Evolutionary conservation across 2,797 vertebrate genomes (phyloP).

Genomic region (Mionectes olivaceus): DNA sequence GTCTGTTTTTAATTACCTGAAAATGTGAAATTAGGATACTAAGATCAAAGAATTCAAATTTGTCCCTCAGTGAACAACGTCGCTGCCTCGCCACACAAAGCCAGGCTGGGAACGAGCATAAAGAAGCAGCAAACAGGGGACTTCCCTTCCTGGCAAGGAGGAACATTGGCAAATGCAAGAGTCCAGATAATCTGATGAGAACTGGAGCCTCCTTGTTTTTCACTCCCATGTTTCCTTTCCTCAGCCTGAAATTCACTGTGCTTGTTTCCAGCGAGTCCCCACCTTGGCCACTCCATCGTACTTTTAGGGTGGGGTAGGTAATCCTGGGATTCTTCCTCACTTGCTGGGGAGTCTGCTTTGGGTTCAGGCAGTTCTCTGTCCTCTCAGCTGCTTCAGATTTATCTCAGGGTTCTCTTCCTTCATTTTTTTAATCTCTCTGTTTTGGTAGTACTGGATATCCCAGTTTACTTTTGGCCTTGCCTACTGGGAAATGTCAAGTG

Average conservation of each 20-base stretch:
- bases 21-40: neutral
- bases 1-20: neutral
- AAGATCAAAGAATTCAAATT: neutral
- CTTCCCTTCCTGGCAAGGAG: neutral
- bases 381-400: neutral
- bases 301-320: neutral
- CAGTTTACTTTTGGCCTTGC: constrained; percentile 27
- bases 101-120: neutral
- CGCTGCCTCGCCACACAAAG: neutral
- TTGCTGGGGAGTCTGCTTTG: neutral
- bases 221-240: neutral
- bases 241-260: neutral
- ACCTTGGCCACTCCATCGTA: rapidly evolving
- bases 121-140: neutral
- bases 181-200: neutral
- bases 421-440: neutral
- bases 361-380: neutral
- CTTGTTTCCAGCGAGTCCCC: neutral
- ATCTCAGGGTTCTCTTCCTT: neutral
- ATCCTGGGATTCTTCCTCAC: neutral
- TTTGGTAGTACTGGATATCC: neutral
- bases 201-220: neutral
- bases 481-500: constrained; percentile 44
- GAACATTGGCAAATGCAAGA: neutral
- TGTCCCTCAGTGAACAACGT: neutral